Conservation (phyloP, 2,888 invertebrate species). For the Priocnemis perturbator region DNA sequence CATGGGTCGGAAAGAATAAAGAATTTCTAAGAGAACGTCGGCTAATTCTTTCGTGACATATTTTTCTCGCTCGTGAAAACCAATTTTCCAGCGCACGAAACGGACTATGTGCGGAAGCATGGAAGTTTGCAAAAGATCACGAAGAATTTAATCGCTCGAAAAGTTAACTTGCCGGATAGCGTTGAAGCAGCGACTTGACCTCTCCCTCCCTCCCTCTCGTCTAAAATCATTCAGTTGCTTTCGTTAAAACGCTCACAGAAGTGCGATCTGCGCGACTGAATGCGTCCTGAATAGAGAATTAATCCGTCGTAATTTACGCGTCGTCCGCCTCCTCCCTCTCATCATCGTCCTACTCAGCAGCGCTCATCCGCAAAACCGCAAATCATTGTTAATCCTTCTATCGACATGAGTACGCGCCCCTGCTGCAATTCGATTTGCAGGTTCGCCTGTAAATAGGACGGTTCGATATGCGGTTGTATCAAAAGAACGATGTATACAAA, state of each 20-base stretch:
- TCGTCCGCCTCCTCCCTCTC: conserved; percentile 4
- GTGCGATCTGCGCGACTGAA: conserved; percentile 28
- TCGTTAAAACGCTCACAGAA: background rate
- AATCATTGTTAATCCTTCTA: conserved; percentile 44
- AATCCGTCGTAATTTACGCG: conserved; percentile 40
- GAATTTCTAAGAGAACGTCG: too few species aligned
- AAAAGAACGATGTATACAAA: conserved; percentile 12
- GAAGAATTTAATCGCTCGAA: background rate
- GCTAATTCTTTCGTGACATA: too few species aligned
- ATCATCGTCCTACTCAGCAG: background rate
- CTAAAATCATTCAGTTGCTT: too few species aligned
- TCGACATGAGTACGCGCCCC: conserved; percentile 34
- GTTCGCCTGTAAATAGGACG: conserved; percentile 30
- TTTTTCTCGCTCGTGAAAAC: too few species aligned
- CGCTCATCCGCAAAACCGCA: conserved; percentile 29
- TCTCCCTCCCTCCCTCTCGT: too few species aligned
- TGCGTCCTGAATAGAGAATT: conserved; percentile 31
- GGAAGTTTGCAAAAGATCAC: conserved; percentile 24
- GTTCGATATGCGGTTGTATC: background rate
- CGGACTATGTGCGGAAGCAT: too few species aligned
- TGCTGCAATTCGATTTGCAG: conserved; percentile 22
- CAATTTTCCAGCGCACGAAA: too few species aligned
- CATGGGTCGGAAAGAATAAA: too few species aligned
- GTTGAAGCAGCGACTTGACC: too few species aligned
- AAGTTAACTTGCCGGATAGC: too few species aligned